A percentile compares a stretch with the other conserved stretches of the same genome.
Conservation (phyloP, 2,888 invertebrate genomes). For the Plagodis dolabraria region DNA sequence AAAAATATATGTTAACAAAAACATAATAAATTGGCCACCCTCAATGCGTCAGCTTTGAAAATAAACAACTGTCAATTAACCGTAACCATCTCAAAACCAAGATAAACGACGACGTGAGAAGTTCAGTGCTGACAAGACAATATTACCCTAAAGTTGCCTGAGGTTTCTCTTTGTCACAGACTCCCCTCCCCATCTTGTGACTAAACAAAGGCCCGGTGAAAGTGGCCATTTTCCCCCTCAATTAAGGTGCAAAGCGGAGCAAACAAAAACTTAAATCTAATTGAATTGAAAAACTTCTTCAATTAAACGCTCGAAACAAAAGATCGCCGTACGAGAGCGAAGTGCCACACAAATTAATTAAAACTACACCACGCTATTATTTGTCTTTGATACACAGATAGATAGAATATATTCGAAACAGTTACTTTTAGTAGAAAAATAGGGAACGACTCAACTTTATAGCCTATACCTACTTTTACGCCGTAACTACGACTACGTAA, state of each 20-base stretch:
- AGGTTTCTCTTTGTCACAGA: not conserved
- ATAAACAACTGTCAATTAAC: too few relatives aligned
- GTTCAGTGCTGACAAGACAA: not conserved
- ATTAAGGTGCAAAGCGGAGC: conserved; percentile 17
- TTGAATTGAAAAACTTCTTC: conserved; percentile 43
- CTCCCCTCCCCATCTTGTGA: conserved; percentile 3
- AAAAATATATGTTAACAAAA: too few relatives aligned
- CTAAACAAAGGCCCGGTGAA: conserved; percentile 9
- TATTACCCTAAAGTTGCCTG: conserved; percentile 3
- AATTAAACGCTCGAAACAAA: conserved; percentile 39
- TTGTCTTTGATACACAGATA: not conserved
- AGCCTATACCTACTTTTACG: too few relatives aligned
- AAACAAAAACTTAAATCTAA: conserved; percentile 40
- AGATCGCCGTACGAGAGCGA: conserved; percentile 26
- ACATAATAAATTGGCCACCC: too few relatives aligned
- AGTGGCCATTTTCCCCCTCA: conserved; percentile 11
- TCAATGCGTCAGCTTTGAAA: too few relatives aligned
- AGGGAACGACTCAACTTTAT: too few relatives aligned
- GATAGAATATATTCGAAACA: too few relatives aligned
- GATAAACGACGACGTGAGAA: too few relatives aligned
- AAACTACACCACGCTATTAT: conserved; percentile 9
- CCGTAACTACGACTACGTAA: too few relatives aligned
- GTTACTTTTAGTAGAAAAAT: too few relatives aligned
- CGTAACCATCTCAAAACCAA: too few relatives aligned
- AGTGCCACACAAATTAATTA: conserved; percentile 17